Evolutionary conservation across 2,888 invertebrate genomes (phyloP).

Genomic region (Campaea margaritaria): DNA sequence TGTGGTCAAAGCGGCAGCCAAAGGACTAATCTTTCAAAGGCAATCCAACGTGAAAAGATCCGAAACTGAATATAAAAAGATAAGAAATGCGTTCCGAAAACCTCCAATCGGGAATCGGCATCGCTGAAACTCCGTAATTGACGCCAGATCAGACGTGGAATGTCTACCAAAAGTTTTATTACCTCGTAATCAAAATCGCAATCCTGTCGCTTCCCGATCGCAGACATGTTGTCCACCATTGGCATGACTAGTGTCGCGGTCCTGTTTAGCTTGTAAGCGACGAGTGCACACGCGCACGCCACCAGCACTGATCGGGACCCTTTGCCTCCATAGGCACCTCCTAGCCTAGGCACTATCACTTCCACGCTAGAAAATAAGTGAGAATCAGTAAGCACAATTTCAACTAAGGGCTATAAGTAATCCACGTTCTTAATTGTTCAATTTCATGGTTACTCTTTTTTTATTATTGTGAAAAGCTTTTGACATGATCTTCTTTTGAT

Average conservation of each 20-base stretch:
- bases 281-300: slow-evolving; percentile 89
- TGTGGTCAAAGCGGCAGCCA: no score
- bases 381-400: neutral
- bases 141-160: neutral
- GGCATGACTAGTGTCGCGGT: slow-evolving; percentile 88
- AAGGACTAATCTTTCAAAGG: no score
- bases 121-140: no score
- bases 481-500: no score
- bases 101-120: no score
- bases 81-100: no score
- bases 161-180: neutral
- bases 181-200: slow-evolving; percentile 84
- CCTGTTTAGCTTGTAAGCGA: slow-evolving; percentile 84
- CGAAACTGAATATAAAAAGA: no score
- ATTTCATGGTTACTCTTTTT: no score
- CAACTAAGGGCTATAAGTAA: no score
- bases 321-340: slow-evolving; percentile 94
- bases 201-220: slow-evolving; percentile 83
- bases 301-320: slow-evolving; percentile 86
- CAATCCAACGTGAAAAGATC: no score
- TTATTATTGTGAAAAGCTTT: no score
- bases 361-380: slow-evolving; percentile 84
- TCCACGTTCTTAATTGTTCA: no score
- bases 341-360: slow-evolving; percentile 89
- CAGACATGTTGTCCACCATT: slow-evolving; percentile 87